Evolutionary conservation across 2,113 vertebrate species (phyloP).

Genomic region (Megaceryle torquata): DNA sequence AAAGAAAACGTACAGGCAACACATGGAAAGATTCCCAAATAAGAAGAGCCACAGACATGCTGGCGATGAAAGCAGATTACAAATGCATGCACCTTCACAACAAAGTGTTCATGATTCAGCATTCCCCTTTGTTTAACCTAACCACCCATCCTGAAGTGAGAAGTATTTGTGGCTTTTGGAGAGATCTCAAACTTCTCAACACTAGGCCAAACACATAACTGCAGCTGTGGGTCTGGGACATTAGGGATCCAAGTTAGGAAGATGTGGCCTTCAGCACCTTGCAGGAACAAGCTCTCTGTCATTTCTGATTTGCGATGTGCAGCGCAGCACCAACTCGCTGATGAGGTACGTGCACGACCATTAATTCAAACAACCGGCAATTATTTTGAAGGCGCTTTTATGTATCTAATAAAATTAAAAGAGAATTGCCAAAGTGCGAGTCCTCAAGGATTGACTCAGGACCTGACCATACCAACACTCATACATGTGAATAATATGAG

Average conservation of each 20-base stretch:
- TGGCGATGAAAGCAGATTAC: slow-evolving; percentile 40
- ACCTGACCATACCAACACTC: not conserved
- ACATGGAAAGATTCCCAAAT: slow-evolving; percentile 33
- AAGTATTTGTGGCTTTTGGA: not conserved
- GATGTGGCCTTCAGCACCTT: slow-evolving; percentile 34
- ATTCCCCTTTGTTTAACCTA: slow-evolving; percentile 19
- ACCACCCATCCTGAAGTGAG: not conserved
- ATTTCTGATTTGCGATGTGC: not conserved
- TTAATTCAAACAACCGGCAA: not conserved
- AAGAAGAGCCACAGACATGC: slow-evolving; percentile 58
- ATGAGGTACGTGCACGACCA: not conserved
- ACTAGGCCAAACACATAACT: not conserved
- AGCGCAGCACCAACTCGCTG: not conserved
- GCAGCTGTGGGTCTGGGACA: not conserved
- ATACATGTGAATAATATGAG: not conserved
- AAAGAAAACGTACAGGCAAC: slow-evolving; percentile 40
- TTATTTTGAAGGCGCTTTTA: slow-evolving; percentile 11
- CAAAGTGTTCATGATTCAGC: slow-evolving; percentile 24
- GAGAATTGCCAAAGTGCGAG: not conserved
- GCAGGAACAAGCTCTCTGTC: not conserved
- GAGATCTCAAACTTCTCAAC: not conserved
- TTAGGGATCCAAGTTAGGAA: not conserved
- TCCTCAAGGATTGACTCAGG: not conserved
- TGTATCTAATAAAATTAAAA: not conserved
- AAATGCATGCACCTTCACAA: slow-evolving; percentile 45